These are phyloP conservation scores for Ctenopoma kingsleyae DNA, from an alignment of 2,797 vertebrate species.

Conservation along the genomic window DNA sequence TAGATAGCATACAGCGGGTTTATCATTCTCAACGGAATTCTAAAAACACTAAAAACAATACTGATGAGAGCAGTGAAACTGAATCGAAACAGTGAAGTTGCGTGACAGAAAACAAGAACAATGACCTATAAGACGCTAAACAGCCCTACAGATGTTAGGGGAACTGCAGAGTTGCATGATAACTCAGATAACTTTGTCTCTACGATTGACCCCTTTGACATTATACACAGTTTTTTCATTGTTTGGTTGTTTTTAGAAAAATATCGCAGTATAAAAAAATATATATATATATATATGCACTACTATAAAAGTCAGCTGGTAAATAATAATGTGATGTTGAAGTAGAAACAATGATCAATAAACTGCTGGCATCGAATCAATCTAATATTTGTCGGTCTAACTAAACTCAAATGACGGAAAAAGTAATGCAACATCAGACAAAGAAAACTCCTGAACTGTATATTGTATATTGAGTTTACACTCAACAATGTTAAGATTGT, in stretches of 20 bases:
- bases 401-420: no score
- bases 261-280: neutral
- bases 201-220: neutral
- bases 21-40: neutral
- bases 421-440: no score
- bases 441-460: neutral
- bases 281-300: no score
- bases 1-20: neutral
- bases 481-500: neutral
- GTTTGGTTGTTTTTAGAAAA: no score
- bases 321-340: neutral
- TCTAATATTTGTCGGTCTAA: no score
- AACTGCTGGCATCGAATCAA: no score
- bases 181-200: neutral
- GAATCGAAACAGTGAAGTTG: neutral
- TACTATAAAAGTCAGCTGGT: neutral
- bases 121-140: neutral
- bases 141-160: neutral
- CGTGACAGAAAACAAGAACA: neutral
- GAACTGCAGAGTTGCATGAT: neutral
- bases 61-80: neutral
- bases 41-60: neutral
- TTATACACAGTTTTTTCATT: neutral
- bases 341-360: neutral
- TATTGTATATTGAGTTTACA: neutral